phyloP scores from a whole-genome alignment of 1,140 invertebrate species.

The Heliothis subflexa region DNA sequence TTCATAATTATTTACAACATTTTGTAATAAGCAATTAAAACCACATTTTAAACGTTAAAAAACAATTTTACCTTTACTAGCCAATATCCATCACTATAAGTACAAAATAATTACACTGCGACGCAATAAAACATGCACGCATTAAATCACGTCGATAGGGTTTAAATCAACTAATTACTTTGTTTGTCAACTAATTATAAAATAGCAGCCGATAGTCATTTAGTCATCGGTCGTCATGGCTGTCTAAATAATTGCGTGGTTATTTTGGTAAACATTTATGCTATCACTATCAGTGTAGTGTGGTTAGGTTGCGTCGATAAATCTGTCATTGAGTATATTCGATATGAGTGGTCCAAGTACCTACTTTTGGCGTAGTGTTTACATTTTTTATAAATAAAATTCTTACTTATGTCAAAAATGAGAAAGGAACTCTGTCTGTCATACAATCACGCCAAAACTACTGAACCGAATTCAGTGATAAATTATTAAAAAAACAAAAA shows the following conservation, averaged over 20 bases:
- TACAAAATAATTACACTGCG: too few species aligned
- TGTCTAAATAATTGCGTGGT: neutral
- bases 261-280: neutral
- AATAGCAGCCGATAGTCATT: neutral
- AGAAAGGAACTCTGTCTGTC: too few species aligned
- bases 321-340: neutral
- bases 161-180: neutral
- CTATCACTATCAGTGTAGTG: neutral
- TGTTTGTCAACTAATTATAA: slow-evolving; percentile 6
- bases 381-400: too few species aligned
- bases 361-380: too few species aligned
- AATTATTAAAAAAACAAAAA: too few species aligned
- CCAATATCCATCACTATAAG: too few species aligned
- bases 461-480: too few species aligned
- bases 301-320: neutral
- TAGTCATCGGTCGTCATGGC: neutral
- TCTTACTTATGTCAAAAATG: too few species aligned
- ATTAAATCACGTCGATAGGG: neutral
- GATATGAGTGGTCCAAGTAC: neutral
- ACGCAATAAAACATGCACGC: neutral
- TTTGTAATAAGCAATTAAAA: too few species aligned
- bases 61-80: neutral
- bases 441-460: too few species aligned
- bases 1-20: too few species aligned
- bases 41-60: neutral